These are phyloP conservation scores for Empis stercorea DNA, from an alignment of 2,888 invertebrate genomes.

Conservation along the genomic window DNA sequence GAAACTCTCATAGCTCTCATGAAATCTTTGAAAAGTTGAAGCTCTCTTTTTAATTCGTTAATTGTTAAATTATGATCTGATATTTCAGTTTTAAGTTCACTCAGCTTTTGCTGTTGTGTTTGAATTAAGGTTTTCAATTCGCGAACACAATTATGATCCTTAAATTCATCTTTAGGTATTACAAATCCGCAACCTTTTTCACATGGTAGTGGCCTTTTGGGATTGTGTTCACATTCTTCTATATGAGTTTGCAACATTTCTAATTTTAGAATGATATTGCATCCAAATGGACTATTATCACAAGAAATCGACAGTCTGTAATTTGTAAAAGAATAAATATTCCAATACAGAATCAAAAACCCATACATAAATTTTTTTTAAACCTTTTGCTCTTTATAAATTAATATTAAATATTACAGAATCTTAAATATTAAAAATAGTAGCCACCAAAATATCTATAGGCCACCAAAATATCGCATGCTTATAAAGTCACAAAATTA, in stretches of 20 bases:
- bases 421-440: no score
- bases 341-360: no score
- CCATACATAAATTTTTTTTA: no score
- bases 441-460: no score
- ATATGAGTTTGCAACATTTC: conserved; percentile 75
- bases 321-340: neutral
- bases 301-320: conserved; percentile 73
- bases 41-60: conserved; percentile 78
- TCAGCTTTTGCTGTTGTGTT: conserved; percentile 74
- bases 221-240: conserved; percentile 87
- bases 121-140: conserved; percentile 75
- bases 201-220: conserved; percentile 84
- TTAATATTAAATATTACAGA: no score
- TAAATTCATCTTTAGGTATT: conserved; percentile 88
- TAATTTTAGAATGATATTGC: conserved; percentile 70
- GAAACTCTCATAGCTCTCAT: conserved; percentile 87
- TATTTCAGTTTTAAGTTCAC: conserved; percentile 75
- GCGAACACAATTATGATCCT: conserved; percentile 87
- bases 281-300: conserved; percentile 83
- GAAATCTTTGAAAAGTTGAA: conserved; percentile 81
- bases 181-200: conserved; percentile 89
- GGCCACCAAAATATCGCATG: no score
- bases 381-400: no score
- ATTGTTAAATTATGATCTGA: conserved; percentile 77
- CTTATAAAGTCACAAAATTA: no score